Base-by-base conservation (phyloP, 2,888 invertebrate species). In the Stegana nigrithorax region DNA sequence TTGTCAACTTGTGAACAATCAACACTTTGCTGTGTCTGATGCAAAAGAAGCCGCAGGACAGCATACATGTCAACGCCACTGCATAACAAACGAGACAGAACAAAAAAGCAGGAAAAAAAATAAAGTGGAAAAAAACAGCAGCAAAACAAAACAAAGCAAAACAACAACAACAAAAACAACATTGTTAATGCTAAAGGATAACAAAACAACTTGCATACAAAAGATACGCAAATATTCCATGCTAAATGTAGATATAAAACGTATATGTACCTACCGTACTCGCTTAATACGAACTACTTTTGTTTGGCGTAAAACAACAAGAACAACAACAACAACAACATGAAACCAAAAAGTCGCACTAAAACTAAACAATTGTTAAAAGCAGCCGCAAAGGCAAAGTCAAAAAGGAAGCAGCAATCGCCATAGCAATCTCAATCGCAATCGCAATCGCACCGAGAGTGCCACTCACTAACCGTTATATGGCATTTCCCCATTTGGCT, bases 1-100 rank as follows among this genome's bases (percentile, higher is more conserved):
- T 36, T n/a, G 12, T 36, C 36, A 47, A 47, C n/a, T 47, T 21
- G n/a, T 23, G 25, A 10, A 47, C 21, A 17, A 47, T 47, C 47
- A 23, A 23, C 47, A 47, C 25, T 47, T 47, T 47, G 21, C 21
- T 23, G 25, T n/a, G 47, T 47, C 47, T 47, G 25, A 47, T 47
- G 47, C 25, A 47, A 47, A 47, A 23, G 47, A 47, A 47, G 47
- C 47, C 47, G 12, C n/a, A 47, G 47, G 47, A 12, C n/a, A 25
- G 47, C n/a, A n/a, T n/a, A n/a, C n/a, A 25, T 47, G 47, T 47
- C 47, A 47, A 25, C 47, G 47, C 47, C 47, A 47, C n/a, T 10
- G 42, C 10, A 39, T 10, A 17, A 25, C 39, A 36, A 50, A 10
- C 32, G 12, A 36, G n/a, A n/a, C n/a, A n/a, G n/a, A n/a, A n/a